Evolutionary conservation across 2,797 vertebrate genomes (phyloP).

Genomic region (Microcaecilia unicolor): DNA sequence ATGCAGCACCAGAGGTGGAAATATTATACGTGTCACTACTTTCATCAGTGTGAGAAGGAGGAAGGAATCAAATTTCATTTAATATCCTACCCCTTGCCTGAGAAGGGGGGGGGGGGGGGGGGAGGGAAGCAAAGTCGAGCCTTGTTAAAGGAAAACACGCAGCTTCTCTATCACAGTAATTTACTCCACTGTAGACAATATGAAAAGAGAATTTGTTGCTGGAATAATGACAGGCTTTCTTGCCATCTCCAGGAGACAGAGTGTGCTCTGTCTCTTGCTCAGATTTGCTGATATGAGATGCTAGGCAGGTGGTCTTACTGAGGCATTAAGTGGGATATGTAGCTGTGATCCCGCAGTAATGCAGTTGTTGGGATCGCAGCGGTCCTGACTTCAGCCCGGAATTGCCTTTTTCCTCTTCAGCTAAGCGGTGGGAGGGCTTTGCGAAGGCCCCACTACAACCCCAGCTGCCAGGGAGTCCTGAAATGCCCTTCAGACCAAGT

Average conservation of each 20-base stretch:
- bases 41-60: no score
- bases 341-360: constrained; percentile 2
- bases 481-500: not conserved
- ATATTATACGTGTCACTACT: no score
- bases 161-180: constrained; percentile 23
- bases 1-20: no score
- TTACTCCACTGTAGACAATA: constrained; percentile 37
- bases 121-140: constrained; percentile 41
- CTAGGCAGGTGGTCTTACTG: not conserved
- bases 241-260: not conserved
- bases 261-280: constrained; percentile 3
- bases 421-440: not conserved
- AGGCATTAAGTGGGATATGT: constrained; percentile 12
- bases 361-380: not conserved
- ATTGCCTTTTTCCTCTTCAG: not conserved
- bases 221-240: constrained; percentile 21
- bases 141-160: constrained; percentile 34
- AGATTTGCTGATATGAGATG: not conserved
- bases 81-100: not conserved
- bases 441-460: not conserved
- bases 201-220: constrained; percentile 25
- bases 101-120: constrained; percentile 17
- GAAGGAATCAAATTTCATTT: constrained; percentile 7
- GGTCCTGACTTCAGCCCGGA: no score
- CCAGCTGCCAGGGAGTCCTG: not conserved